Conservation (phyloP, 2,888 invertebrate species). For the Cepaea hortensis region DNA sequence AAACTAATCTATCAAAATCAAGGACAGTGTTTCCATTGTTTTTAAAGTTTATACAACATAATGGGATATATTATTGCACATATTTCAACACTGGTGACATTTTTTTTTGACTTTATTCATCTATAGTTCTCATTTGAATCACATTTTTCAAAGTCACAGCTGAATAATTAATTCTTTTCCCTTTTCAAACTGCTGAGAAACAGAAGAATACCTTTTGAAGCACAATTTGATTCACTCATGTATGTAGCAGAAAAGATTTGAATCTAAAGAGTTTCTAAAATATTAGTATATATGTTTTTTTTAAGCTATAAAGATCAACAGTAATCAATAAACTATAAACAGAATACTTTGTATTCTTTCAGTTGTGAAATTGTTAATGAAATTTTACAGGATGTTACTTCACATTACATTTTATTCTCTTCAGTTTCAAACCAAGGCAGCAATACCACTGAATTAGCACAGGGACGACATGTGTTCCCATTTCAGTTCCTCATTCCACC, state of each 20-base stretch:
- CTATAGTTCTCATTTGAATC: too few species aligned
- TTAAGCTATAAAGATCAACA: not conserved
- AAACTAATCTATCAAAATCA: too few species aligned
- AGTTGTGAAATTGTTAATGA: not conserved
- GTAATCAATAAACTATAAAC: not conserved
- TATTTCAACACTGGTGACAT: too few species aligned
- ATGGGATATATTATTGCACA: too few species aligned
- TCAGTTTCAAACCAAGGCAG: constrained; percentile 52
- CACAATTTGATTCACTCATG: not conserved
- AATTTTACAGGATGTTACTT: too few species aligned
- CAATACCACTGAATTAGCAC: constrained; percentile 78
- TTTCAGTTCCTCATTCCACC: constrained; percentile 85
- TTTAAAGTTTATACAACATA: too few species aligned
- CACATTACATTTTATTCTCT: not conserved
- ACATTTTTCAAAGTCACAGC: too few species aligned
- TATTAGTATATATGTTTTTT: not conserved
- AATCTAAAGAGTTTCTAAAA: not conserved
- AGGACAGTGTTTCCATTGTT: too few species aligned
- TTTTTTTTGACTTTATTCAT: too few species aligned
- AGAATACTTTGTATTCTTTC: not conserved
- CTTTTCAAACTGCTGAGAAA: too few species aligned
- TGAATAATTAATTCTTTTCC: too few species aligned
- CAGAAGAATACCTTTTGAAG: too few species aligned
- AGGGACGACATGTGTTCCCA: constrained; percentile 86
- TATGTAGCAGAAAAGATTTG: not conserved